These are phyloP conservation scores for Machimus atricapillus DNA, from an alignment of 2,888 invertebrate genomes.

Conservation along the genomic window DNA sequence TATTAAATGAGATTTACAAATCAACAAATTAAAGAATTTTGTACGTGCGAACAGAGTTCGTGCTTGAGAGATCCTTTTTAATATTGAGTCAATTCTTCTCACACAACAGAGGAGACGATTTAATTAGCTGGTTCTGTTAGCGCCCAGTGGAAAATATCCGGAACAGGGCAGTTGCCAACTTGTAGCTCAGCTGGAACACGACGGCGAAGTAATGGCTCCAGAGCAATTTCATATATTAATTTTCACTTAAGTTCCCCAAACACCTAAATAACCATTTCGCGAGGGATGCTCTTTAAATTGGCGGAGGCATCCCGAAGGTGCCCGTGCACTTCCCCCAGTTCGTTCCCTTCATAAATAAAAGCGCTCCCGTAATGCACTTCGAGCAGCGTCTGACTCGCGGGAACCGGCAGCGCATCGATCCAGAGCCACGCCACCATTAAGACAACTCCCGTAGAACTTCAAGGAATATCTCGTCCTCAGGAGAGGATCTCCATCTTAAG, in stretches of 20 bases:
- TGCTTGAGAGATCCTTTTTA: neutral
- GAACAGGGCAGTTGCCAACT: neutral
- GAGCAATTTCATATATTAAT: neutral
- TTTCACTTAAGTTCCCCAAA: neutral
- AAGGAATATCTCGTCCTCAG: neutral
- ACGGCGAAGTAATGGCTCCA: neutral
- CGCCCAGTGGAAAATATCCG: neutral
- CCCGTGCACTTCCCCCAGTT: neutral
- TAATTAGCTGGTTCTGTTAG: neutral
- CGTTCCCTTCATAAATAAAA: constrained; percentile 17
- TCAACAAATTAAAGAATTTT: neutral
- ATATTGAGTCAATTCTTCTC: neutral
- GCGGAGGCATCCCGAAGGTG: neutral
- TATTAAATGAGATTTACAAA: no score
- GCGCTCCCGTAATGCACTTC: constrained; percentile 10
- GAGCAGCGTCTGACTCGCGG: neutral
- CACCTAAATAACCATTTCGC: neutral
- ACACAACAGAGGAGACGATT: neutral
- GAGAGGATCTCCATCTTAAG: neutral
- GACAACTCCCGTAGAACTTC: neutral
- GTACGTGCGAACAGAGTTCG: neutral
- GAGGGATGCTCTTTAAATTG: neutral
- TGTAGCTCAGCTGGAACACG: neutral
- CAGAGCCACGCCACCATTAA: neutral
- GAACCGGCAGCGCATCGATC: neutral